phyloP scores from a whole-genome alignment of 2,888 invertebrate species.

The Stramonita haemastoma region DNA sequence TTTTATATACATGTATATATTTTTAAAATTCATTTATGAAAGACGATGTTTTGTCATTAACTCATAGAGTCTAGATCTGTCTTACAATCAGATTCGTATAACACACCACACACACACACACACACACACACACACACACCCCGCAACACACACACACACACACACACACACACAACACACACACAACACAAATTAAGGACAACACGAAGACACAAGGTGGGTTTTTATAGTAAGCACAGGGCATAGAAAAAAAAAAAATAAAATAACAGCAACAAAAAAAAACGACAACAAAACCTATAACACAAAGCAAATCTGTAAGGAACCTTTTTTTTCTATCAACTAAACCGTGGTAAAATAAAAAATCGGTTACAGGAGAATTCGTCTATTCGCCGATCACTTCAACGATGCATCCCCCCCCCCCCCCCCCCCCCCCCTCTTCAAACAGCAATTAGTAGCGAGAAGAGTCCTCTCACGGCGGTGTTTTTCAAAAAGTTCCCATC shows the following conservation, averaged over 20 bases:
- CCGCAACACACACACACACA: background rate
- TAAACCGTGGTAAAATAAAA: too few relatives aligned
- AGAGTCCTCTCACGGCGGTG: background rate
- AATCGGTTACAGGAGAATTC: too few relatives aligned
- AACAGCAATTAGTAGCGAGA: background rate
- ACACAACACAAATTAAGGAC: constrained; percentile 29
- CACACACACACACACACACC: background rate
- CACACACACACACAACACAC: constrained; percentile 1
- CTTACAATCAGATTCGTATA: too few relatives aligned
- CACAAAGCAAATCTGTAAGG: background rate
- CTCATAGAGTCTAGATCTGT: too few relatives aligned
- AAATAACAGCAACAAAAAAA: background rate
- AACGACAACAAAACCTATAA: background rate
- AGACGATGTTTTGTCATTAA: too few relatives aligned
- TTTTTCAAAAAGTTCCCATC: background rate
- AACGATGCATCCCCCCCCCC: too few relatives aligned
- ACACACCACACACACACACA: background rate
- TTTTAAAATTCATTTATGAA: too few relatives aligned
- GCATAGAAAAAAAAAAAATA: background rate
- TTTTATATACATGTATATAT: too few relatives aligned
- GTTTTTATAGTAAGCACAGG: too few relatives aligned
- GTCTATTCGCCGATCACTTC: too few relatives aligned
- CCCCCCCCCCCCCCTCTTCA: too few relatives aligned
- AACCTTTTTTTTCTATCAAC: too few relatives aligned
- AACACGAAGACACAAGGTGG: background rate